Percentiles rank a stretch among this genome's conserved stretches.
Evolutionary conservation across 2,113 vertebrate genomes (phyloP).

Genomic region (Aythya baeri): DNA sequence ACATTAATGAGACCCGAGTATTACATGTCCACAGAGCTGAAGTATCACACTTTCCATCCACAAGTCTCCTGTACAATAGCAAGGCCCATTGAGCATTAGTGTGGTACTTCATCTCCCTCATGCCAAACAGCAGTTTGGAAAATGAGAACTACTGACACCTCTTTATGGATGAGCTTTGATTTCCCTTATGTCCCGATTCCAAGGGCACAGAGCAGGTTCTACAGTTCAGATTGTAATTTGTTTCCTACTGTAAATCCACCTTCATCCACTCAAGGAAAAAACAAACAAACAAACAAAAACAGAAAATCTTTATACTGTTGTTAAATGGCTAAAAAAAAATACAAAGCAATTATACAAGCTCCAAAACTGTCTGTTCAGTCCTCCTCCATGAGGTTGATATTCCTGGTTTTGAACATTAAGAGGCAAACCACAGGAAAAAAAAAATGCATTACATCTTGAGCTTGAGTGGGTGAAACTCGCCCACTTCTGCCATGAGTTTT

Average conservation of each 20-base stretch:
- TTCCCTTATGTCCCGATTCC: background rate
- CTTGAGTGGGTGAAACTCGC: background rate
- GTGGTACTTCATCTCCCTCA: conserved; percentile 8
- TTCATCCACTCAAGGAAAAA: background rate
- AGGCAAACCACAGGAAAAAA: background rate
- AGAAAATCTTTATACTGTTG: background rate
- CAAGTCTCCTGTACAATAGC: background rate
- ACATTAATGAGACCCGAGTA: background rate
- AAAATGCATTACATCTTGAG: background rate
- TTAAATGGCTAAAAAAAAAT: background rate
- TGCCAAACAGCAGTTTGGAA: background rate
- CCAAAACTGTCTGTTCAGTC: background rate
- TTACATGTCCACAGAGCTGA: background rate
- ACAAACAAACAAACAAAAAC: too few relatives aligned
- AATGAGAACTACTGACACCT: conserved; percentile 15
- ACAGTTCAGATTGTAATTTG: background rate
- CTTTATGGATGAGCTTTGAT: background rate
- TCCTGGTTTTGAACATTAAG: background rate
- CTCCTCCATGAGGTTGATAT: background rate
- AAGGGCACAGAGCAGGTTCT: conserved; percentile 30
- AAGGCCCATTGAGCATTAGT: conserved; percentile 46
- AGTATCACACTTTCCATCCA: background rate
- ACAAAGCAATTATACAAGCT: background rate
- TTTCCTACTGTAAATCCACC: background rate
- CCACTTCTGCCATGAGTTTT: background rate